phyloP scores from a whole-genome alignment of 2,113 vertebrate species.

The Misgurnus anguillicaudatus region DNA sequence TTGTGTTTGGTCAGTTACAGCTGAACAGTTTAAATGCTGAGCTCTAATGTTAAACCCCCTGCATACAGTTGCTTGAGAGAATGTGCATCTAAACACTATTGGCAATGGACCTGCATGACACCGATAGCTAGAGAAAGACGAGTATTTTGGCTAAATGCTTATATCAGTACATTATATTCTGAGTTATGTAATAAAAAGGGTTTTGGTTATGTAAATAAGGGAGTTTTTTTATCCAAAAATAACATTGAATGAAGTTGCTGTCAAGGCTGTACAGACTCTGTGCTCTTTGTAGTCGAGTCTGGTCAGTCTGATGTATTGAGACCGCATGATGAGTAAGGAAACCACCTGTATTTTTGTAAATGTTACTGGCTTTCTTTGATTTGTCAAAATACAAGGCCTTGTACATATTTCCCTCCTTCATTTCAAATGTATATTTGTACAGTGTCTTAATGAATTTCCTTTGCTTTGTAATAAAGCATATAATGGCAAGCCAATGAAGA shows the following conservation, averaged over 20 bases:
- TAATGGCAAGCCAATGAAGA: conserved; percentile 38
- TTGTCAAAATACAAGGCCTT: conserved; percentile 34
- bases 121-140: conserved; percentile 53
- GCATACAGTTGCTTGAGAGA: conserved; percentile 47
- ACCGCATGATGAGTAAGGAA: conserved; percentile 26
- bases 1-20: conserved; percentile 1
- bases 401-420: conserved; percentile 53
- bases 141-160: conserved; percentile 54
- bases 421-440: conserved; percentile 68
- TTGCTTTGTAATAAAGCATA: conserved; percentile 68
- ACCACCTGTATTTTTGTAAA: conserved; percentile 1
- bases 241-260: conserved; percentile 38
- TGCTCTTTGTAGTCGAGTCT: conserved; percentile 8
- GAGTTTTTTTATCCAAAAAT: conserved; percentile 47
- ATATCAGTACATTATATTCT: conserved; percentile 53
- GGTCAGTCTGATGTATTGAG: conserved; percentile 20
- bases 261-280: conserved; percentile 34
- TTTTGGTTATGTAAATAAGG: conserved; percentile 61
- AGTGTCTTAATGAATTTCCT: conserved; percentile 57
- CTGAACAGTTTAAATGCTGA: conserved; percentile 3
- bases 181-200: conserved; percentile 17
- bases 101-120: conserved; percentile 60
- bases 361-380: conserved; percentile 38
- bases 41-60: conserved; percentile 36
- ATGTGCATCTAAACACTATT: conserved; percentile 49